phyloP scores from a whole-genome alignment of 1,140 invertebrate genomes.

The Helicorthomorpha holstii region DNA sequence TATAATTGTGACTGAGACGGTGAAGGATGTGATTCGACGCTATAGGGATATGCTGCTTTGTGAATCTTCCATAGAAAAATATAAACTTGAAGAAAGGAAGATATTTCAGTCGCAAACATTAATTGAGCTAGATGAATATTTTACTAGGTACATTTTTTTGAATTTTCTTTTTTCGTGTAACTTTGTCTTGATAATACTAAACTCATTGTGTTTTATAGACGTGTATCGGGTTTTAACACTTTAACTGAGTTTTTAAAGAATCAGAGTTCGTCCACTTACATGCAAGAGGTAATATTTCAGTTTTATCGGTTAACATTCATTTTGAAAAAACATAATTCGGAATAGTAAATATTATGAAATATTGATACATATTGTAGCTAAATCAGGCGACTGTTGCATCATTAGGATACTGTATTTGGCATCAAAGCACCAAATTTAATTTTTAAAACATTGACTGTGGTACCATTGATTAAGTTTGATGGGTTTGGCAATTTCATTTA shows the following conservation, averaged over 20 bases:
- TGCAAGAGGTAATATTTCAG: slow-evolving; percentile 33
- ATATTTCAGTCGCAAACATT: slow-evolving; percentile 69
- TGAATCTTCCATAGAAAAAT: slow-evolving; percentile 47
- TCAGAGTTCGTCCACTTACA: slow-evolving; percentile 58
- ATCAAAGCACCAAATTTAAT: no score
- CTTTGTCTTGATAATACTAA: slow-evolving; percentile 2
- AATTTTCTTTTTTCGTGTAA: slow-evolving; percentile 5
- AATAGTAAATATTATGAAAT: no score
- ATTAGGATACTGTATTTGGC: no score
- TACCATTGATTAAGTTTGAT: no score
- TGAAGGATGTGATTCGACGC: slow-evolving; percentile 61
- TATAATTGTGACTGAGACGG: slow-evolving; percentile 82
- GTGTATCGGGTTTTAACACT: slow-evolving; percentile 53
- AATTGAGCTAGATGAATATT: slow-evolving; percentile 71
- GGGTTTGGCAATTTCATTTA: no score
- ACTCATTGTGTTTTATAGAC: slow-evolving; percentile 29
- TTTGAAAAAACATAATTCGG: no score
- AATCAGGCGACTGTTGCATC: no score
- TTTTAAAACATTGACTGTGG: no score
- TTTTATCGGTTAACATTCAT: slow-evolving; percentile 2
- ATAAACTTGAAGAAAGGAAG: slow-evolving; percentile 50
- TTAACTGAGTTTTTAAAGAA: slow-evolving; percentile 62
- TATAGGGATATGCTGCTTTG: slow-evolving; percentile 57
- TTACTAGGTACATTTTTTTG: slow-evolving; percentile 41
- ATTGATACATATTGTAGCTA: no score